These are phyloP conservation scores for Pitta sordida DNA, from an alignment of 2,113 vertebrate genomes.

Conservation along the genomic window DNA sequence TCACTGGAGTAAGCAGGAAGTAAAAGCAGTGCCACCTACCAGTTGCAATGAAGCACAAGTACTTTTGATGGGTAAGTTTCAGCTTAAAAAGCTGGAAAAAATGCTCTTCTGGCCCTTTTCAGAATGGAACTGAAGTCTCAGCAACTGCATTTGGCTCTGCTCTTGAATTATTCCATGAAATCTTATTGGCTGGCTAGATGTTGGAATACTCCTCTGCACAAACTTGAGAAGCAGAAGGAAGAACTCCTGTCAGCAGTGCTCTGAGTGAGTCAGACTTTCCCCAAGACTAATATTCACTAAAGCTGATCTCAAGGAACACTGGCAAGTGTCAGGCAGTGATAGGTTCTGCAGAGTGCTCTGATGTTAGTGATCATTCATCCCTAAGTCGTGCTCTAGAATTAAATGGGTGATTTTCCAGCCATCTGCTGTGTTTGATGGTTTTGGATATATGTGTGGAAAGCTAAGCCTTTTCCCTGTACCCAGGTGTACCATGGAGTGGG, in stretches of 20 bases:
- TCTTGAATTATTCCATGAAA: background rate
- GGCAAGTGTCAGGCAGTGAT: background rate
- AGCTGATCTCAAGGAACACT: background rate
- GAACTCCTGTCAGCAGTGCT: background rate
- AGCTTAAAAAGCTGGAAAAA: background rate
- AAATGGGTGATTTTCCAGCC: background rate
- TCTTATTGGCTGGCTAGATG: background rate
- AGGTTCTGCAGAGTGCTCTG: background rate
- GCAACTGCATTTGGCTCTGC: background rate
- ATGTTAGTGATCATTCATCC: background rate
- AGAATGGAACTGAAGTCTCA: background rate
- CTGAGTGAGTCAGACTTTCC: background rate
- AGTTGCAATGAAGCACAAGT: background rate
- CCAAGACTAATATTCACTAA: background rate
- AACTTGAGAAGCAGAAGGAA: background rate
- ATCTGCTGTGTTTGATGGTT: background rate
- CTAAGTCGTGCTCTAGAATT: background rate
- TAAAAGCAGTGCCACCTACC: background rate
- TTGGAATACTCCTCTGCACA: background rate
- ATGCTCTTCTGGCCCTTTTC: background rate
- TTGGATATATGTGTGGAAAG: background rate
- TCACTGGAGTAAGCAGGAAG: background rate
- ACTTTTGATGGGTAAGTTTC: background rate
- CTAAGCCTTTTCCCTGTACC: background rate
- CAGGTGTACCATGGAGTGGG: background rate